These are phyloP conservation scores for Plecotus auritus DNA, from an alignment of 2,113 vertebrate genomes.

Conservation along the genomic window DNA sequence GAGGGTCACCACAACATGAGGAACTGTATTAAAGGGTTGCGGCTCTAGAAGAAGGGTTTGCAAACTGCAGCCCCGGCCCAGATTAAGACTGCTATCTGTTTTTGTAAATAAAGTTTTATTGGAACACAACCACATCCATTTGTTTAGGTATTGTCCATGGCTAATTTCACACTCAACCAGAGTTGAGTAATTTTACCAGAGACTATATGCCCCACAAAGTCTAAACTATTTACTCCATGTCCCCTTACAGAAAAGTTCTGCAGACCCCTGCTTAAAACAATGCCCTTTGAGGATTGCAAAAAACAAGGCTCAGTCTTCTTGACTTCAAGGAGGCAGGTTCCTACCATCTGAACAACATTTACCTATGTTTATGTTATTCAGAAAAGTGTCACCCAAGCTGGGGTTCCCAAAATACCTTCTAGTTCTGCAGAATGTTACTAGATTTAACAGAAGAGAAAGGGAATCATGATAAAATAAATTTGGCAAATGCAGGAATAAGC, in stretches of 20 bases:
- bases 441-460: neutral
- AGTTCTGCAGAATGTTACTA: neutral
- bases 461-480: neutral
- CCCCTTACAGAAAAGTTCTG: neutral
- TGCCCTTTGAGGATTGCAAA: neutral
- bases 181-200: neutral
- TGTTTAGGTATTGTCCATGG: neutral
- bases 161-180: neutral
- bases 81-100: neutral
- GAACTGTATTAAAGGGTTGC: no score
- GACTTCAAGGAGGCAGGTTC: neutral
- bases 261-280: neutral
- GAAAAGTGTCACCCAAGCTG: neutral
- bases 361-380: neutral
- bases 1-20: no score
- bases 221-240: neutral
- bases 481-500: neutral
- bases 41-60: neutral
- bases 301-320: neutral
- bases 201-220: neutral
- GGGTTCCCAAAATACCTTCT: neutral
- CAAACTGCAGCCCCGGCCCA: neutral
- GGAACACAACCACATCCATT: neutral
- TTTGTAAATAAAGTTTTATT: conserved; percentile 30
- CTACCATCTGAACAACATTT: neutral